phyloP scores from a whole-genome alignment of 1,140 invertebrate species.

The Tetragnatha versicolor region DNA sequence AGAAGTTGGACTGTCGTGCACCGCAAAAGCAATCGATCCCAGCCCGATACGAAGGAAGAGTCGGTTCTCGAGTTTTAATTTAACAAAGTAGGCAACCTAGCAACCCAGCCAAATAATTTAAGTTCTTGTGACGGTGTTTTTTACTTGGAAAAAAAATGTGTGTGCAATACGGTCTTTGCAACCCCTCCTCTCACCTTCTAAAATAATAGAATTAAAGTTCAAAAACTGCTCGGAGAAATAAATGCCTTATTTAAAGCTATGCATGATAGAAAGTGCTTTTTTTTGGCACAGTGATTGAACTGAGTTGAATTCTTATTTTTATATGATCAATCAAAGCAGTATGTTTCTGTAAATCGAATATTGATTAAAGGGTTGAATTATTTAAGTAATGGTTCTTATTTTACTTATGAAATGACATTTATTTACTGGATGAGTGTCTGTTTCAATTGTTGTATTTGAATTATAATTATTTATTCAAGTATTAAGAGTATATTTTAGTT shows the following conservation, averaged over 20 bases:
- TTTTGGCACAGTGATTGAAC: conserved; percentile 44
- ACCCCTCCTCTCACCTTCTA: conserved; percentile 18
- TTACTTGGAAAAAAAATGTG: conserved; percentile 24
- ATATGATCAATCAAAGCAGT: conserved; percentile 52
- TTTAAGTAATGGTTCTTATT: background rate
- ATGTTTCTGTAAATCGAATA: conserved; percentile 54
- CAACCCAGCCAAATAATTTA: no score
- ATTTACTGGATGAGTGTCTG: no score
- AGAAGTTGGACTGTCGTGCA: no score
- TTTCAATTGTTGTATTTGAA: no score
- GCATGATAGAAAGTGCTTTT: conserved; percentile 33
- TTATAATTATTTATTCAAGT: no score
- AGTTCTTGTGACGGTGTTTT: no score
- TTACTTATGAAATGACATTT: background rate
- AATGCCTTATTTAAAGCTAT: conserved; percentile 49
- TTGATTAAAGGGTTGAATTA: conserved; percentile 54
- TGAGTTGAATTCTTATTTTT: conserved; percentile 54
- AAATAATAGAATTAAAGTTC: background rate
- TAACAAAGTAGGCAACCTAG: no score
- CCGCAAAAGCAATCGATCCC: no score
- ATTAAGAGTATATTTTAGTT: no score
- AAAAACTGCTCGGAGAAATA: conserved; percentile 35
- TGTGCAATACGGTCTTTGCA: conserved; percentile 49
- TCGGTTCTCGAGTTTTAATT: no score
- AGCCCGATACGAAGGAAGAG: no score